Conservation (phyloP, 1,140 invertebrate species). For the Trichonephila clavipes region DNA sequence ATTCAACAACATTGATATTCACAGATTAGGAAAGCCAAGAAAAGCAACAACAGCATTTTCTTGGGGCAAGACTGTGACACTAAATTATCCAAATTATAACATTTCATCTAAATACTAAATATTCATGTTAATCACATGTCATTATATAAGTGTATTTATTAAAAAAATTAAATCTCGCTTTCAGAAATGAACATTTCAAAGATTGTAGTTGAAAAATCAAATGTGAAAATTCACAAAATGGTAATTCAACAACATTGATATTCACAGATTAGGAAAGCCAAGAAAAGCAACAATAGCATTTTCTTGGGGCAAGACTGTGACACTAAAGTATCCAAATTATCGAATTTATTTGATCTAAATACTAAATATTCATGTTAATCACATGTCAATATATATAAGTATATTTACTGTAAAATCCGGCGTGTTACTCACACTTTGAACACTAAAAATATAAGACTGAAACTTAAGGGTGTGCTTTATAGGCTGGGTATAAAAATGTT, state of each 20-base stretch:
- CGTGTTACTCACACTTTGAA: no score
- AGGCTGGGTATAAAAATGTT: no score
- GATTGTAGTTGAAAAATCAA: not conserved
- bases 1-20: not conserved
- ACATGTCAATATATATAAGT: no score
- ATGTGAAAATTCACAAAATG: not conserved
- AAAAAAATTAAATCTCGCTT: not conserved
- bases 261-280: constrained; percentile 32
- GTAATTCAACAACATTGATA: not conserved
- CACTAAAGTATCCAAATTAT: not conserved
- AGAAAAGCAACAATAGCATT: not conserved
- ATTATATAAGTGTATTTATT: no score
- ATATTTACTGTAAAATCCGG: no score
- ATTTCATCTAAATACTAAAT: not conserved
- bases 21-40: constrained; percentile 36
- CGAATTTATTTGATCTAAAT: not conserved
- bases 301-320: constrained; percentile 50
- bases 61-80: constrained; percentile 41
- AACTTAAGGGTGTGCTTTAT: no score
- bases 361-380: not conserved
- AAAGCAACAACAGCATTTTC: not conserved
- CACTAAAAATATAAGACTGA: no score
- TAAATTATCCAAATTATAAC: not conserved
- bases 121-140: no score
- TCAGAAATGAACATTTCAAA: not conserved